A percentile compares a stretch with the other conserved stretches of the same genome.
phyloP scores from a whole-genome alignment of 2,888 invertebrate species.

The Urechis unicinctus region DNA sequence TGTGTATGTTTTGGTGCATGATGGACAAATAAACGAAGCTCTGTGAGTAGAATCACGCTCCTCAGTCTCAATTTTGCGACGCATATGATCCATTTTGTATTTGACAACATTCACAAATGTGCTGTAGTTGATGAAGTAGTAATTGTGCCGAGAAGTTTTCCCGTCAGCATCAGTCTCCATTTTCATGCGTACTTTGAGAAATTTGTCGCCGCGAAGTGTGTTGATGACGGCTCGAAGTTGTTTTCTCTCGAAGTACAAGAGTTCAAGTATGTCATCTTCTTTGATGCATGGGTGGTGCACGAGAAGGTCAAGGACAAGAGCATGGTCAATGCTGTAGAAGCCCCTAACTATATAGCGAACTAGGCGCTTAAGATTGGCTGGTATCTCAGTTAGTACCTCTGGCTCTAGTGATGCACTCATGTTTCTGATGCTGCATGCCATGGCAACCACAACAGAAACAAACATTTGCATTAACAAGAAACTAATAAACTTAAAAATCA shows the following conservation, averaged over 20 bases:
- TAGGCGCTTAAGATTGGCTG: conserved; percentile 80
- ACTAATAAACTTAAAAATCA: too few species aligned
- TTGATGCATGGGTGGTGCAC: conserved; percentile 82
- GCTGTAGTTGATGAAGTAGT: conserved; percentile 95
- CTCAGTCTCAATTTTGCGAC: conserved; percentile 90
- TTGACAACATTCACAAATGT: conserved; percentile 93
- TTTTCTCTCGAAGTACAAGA: conserved; percentile 86
- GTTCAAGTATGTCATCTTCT: conserved; percentile 65
- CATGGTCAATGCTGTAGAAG: conserved; percentile 90
- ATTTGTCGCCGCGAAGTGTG: conserved; percentile 78
- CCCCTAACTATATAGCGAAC: conserved; percentile 86
- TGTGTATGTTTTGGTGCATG: conserved; percentile 87
- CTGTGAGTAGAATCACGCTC: conserved; percentile 90
- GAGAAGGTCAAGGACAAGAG: conserved; percentile 88
- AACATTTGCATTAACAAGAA: too few species aligned
- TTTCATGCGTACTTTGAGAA: conserved; percentile 64
- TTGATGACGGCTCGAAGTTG: conserved; percentile 79
- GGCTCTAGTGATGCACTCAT: conserved; percentile 27
- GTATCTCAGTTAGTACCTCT: conserved; percentile 71
- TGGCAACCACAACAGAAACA: too few species aligned
- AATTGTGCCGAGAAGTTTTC: conserved; percentile 91
- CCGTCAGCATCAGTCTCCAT: conserved; percentile 94
- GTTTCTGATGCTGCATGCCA: neutral
- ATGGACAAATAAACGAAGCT: conserved; percentile 88
- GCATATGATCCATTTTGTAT: conserved; percentile 92